Percentiles rank a stretch among this genome's conserved stretches.
These are phyloP conservation scores for Prunella strophiata DNA, from an alignment of 2,797 vertebrate species.

Conservation along the genomic window DNA sequence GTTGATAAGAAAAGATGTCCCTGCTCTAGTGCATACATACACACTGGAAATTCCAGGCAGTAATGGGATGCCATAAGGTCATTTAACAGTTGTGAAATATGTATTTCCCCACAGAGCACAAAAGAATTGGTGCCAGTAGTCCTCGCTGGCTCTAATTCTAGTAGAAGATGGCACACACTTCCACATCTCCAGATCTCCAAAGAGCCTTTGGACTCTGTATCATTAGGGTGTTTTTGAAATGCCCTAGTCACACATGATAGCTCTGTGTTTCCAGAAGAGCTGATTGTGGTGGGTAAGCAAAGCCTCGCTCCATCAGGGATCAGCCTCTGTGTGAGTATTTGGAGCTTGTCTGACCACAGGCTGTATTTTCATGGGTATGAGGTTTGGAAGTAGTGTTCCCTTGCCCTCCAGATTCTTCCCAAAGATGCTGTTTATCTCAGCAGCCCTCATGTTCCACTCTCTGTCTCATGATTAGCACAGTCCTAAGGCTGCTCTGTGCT, in stretches of 20 bases:
- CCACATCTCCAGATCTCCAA: not conserved
- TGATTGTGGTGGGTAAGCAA: not conserved
- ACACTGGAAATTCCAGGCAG: not conserved
- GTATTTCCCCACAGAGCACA: not conserved
- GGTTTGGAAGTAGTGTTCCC: not conserved
- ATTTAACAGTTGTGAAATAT: not conserved
- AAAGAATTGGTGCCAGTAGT: not conserved
- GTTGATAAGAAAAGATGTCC: not conserved
- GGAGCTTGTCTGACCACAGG: not conserved
- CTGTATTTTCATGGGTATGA: not conserved
- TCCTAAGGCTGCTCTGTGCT: not conserved
- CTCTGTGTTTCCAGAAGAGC: not conserved
- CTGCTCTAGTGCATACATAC: not conserved
- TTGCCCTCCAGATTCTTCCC: not conserved
- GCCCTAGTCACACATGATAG: rapidly evolving
- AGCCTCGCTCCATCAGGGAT: not conserved
- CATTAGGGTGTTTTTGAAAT: not conserved
- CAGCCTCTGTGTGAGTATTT: not conserved
- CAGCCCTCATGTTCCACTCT: not conserved
- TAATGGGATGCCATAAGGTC: not conserved
- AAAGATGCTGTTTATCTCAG: not conserved
- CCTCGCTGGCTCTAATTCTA: not conserved
- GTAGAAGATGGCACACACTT: not conserved
- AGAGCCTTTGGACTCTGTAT: not conserved
- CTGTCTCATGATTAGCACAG: not conserved